Evolutionary conservation across 2,113 vertebrate species (phyloP), one percentile per base, ranked within the genome.

Genomic region (Okapia johnstoni): DNA sequence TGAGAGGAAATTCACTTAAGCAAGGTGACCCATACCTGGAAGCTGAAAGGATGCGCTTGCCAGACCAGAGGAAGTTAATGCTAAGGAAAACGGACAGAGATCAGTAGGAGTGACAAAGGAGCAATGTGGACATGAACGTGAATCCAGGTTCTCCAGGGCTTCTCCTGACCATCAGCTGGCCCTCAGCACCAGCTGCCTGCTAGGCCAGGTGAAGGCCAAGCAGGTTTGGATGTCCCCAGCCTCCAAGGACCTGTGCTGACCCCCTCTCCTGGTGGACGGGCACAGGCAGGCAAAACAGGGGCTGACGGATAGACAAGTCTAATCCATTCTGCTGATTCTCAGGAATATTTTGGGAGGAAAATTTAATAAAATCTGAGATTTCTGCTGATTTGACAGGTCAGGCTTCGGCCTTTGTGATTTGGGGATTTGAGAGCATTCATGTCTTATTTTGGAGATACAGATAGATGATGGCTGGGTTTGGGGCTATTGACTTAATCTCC

Each of bases 51-150:
- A 36, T 50, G 23, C 48, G 30, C 60, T 26, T 61, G n/a, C 60
- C 19, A 19, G 48, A 19, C 40, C 3, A 15, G 28, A 4, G 48
- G 58, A 48, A 80, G 36, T 30, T 55, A 26, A 48, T 50, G 13
- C 48, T 26, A 25, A 79, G 36, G 48, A 61, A n/a, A 46, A 28
- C 6, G 7, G 10, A 25, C 6, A 50, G 57, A 52, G 87, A 46
- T 21, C n/a, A 3, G 9, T 10, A 55, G 30, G 46, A 40, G 4
- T 17, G 23, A 15, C 9, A 30, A 30, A 46, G 33, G 5, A 28
- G 12, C 11, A 11, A 25, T 0, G 0, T 36, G 30, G 46, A 48
- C 16, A 7, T 0, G 40, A 46, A 21, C 19, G 3, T 7, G 30
- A 73, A 40, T 43, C 26, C 1, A 0, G 15, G 6, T 19, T 63